These are phyloP conservation scores for Dendroctonus ponderosae DNA, from an alignment of 1,140 invertebrate species.

Conservation along the genomic window DNA sequence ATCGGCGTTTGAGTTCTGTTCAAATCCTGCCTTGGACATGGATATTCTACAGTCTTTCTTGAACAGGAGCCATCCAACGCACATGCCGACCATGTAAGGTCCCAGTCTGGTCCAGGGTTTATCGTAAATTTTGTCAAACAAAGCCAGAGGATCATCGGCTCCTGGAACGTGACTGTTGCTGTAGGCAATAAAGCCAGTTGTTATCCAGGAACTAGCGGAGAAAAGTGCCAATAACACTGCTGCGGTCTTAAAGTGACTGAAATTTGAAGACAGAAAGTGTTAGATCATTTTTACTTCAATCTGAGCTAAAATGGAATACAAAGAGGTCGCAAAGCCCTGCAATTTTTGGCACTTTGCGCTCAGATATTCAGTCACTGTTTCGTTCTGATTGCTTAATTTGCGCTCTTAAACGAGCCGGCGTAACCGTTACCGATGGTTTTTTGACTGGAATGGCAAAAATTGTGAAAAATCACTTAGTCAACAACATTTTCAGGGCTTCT, in stretches of 20 bases:
- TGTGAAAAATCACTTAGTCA: too few relatives aligned
- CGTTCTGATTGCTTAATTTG: too few relatives aligned
- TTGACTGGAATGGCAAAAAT: too few relatives aligned
- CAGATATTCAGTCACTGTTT: too few relatives aligned
- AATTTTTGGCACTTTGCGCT: too few relatives aligned
- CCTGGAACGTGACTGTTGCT: conserved; percentile 76
- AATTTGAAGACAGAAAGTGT: not conserved
- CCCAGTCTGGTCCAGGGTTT: conserved; percentile 83
- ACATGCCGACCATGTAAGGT: conserved; percentile 80
- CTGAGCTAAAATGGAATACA: too few relatives aligned
- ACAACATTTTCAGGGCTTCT: too few relatives aligned
- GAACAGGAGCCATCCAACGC: conserved; percentile 77
- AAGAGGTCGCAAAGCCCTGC: too few relatives aligned
- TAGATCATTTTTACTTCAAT: too few relatives aligned
- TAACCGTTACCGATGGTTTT: too few relatives aligned
- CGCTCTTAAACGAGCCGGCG: too few relatives aligned
- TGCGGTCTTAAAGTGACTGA: conserved; percentile 72
- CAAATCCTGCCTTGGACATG: conserved; percentile 63
- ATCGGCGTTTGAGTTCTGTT: conserved; percentile 6
- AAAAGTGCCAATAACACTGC: conserved; percentile 62
- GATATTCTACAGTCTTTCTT: conserved; percentile 77
- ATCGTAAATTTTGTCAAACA: conserved; percentile 86
- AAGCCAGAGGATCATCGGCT: conserved; percentile 74
- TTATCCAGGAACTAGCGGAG: conserved; percentile 72
- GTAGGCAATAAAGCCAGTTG: conserved; percentile 76